phyloP scores from a whole-genome alignment of 2,888 invertebrate species.

The Ferrisia virgata region DNA sequence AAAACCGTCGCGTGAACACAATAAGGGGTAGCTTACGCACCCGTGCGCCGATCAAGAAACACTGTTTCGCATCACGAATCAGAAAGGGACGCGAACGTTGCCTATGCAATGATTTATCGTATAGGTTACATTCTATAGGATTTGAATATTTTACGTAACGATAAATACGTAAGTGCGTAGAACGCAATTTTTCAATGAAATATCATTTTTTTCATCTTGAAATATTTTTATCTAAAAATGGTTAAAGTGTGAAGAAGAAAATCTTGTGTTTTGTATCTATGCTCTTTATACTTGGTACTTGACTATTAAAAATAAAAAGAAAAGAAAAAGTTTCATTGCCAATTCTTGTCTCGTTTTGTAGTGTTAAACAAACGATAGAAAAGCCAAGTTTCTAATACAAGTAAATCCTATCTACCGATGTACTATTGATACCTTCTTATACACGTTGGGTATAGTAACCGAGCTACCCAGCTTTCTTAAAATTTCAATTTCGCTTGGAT shows the following conservation, averaged over 20 bases:
- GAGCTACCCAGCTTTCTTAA: background rate
- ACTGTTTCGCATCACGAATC: constrained; percentile 1
- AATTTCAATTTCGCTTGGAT: background rate
- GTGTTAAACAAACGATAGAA: constrained; percentile 33
- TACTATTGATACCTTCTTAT: background rate
- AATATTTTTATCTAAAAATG: background rate
- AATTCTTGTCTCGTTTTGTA: constrained; percentile 12
- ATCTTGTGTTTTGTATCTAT: background rate
- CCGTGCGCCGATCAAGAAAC: background rate
- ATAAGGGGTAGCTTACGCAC: background rate
- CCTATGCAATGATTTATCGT: constrained; percentile 1
- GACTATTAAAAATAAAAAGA: background rate
- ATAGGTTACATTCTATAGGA: no score
- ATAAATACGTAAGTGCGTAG: background rate
- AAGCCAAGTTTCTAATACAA: background rate
- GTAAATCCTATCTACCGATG: constrained; percentile 7
- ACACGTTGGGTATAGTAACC: no score
- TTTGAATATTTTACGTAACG: background rate
- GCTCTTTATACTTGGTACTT: no score
- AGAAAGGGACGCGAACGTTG: no score
- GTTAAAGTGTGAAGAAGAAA: background rate
- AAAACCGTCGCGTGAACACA: background rate
- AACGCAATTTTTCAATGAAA: no score
- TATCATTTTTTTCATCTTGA: background rate
- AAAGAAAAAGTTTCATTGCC: background rate